phyloP scores from a whole-genome alignment of 2,113 vertebrate species.

The Syngnathus floridae region DNA sequence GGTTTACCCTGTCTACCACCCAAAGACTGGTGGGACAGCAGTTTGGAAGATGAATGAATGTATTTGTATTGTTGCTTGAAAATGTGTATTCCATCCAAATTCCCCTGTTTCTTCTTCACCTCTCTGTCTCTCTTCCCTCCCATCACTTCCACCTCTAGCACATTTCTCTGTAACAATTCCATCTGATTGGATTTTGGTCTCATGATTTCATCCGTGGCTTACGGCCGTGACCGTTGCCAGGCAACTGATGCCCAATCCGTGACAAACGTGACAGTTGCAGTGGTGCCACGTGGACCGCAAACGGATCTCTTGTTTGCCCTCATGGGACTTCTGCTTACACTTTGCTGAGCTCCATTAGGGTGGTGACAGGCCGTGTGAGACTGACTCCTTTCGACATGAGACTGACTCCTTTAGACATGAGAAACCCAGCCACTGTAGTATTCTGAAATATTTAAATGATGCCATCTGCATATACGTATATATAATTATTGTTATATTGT shows the following conservation, averaged over 20 bases:
- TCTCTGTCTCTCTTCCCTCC: slow-evolving; percentile 11
- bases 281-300: slow-evolving; percentile 9
- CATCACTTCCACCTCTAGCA: slow-evolving; percentile 34
- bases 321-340: slow-evolving; percentile 30
- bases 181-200: slow-evolving; percentile 65
- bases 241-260: slow-evolving; percentile 50
- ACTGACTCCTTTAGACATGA: slow-evolving; percentile 2
- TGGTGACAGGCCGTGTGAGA: slow-evolving; percentile 17
- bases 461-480: neutral
- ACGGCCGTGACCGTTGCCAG: slow-evolving; percentile 55
- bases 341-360: slow-evolving; percentile 38
- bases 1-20: too few species aligned
- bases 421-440: neutral
- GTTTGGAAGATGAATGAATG: neutral
- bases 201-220: slow-evolving; percentile 50
- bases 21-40: too few species aligned
- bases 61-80: neutral
- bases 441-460: slow-evolving; percentile 3
- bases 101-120: slow-evolving; percentile 12
- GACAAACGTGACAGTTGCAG: slow-evolving; percentile 40
- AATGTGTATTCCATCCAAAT: slow-evolving; percentile 10
- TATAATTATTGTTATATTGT: neutral
- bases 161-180: slow-evolving; percentile 54
- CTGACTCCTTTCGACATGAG: slow-evolving; percentile 13
- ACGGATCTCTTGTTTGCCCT: slow-evolving; percentile 42